These are phyloP conservation scores for Platycheirus rosarum DNA, from an alignment of 2,888 invertebrate species.

Conservation along the genomic window DNA sequence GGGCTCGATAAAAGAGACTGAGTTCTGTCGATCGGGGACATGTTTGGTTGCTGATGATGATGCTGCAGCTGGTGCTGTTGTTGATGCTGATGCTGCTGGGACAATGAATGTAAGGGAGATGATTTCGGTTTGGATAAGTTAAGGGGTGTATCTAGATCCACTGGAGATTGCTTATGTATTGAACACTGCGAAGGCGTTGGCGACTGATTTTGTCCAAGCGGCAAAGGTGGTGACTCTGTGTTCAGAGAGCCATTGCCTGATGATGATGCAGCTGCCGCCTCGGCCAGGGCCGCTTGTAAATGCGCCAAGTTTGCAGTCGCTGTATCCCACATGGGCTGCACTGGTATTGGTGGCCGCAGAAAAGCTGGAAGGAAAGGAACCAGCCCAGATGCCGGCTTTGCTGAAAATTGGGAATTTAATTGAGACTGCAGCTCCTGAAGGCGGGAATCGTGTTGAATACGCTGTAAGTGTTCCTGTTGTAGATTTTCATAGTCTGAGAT, in stretches of 20 bases:
- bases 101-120: conserved; percentile 83
- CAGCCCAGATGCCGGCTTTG: conserved; percentile 76
- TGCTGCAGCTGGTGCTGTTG: conserved; percentile 76
- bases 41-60: conserved; percentile 75
- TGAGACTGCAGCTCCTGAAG: conserved; percentile 81
- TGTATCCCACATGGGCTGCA: conserved; percentile 83
- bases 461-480: conserved; percentile 79
- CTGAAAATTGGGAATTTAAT: conserved; percentile 78
- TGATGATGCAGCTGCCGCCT: conserved; percentile 77
- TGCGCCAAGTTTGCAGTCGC: conserved; percentile 89
- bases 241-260: conserved; percentile 55
- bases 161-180: conserved; percentile 77
- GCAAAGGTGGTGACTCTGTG: conserved; percentile 68
- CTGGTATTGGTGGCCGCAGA: conserved; percentile 79
- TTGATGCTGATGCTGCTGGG: conserved; percentile 83
- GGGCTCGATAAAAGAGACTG: conserved; percentile 59
- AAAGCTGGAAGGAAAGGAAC: conserved; percentile 81
- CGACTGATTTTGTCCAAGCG: conserved; percentile 71
- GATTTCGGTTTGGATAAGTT: conserved; percentile 94
- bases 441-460: conserved; percentile 79
- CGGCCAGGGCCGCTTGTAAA: conserved; percentile 83
- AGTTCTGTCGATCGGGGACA: conserved; percentile 61
- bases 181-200: conserved; percentile 52
- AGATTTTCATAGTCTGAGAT: conserved; percentile 79
- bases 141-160: conserved; percentile 91